These are phyloP conservation scores for Balanococcus diminutus DNA, from an alignment of 2,888 invertebrate species.

Conservation along the genomic window DNA sequence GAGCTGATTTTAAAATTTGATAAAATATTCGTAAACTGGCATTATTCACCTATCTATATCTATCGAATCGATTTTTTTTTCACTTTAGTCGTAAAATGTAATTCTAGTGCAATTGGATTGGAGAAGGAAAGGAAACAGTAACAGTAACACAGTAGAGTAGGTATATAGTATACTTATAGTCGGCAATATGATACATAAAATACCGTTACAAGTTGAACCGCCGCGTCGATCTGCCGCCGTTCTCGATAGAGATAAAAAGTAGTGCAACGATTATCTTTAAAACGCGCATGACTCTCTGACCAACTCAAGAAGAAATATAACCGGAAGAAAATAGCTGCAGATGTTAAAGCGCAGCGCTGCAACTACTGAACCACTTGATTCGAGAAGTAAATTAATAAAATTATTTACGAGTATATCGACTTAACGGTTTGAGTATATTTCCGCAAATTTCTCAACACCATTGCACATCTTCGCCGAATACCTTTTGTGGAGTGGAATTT, in stretches of 20 bases:
- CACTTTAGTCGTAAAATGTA: not conserved
- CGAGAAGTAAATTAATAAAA: slow-evolving; percentile 22
- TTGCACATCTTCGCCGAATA: not conserved
- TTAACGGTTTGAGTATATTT: not conserved
- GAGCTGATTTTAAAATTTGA: not conserved
- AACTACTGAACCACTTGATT: not conserved
- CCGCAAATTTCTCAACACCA: not conserved
- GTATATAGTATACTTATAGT: not conserved
- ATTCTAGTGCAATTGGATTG: not conserved
- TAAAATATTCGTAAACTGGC: not conserved
- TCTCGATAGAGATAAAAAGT: slow-evolving; percentile 37
- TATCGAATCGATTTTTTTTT: not conserved
- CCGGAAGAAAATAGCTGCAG: slow-evolving; percentile 47
- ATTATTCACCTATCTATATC: not conserved
- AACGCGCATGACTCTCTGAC: slow-evolving; percentile 44
- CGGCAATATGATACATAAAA: slow-evolving; percentile 7
- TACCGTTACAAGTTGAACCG: slow-evolving; percentile 3
- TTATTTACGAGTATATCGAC: slow-evolving; percentile 25
- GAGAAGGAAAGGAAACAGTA: not conserved
- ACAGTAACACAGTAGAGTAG: slow-evolving; percentile 8
- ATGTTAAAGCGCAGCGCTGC: slow-evolving; percentile 21
- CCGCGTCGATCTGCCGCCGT: slow-evolving; percentile 21
- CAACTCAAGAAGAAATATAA: not conserved
- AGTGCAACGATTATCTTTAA: slow-evolving; percentile 49
- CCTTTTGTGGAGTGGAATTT: not conserved